Conservation (phyloP, 2,113 vertebrate species). For the Pseudorasbora parva region DNA sequence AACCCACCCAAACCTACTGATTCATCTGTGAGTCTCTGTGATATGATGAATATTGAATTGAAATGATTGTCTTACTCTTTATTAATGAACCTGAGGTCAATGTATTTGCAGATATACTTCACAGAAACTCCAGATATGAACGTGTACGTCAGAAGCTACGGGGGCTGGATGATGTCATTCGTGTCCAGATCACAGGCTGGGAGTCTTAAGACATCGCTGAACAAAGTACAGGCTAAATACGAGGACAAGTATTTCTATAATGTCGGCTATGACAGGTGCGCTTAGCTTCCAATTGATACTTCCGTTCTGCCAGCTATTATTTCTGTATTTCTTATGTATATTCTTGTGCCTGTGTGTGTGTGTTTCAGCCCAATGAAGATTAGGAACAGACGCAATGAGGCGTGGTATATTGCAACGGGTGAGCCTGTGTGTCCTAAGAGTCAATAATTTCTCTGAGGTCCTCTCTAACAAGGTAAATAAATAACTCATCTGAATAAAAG, state of each 20-base stretch:
- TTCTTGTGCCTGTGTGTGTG: slow-evolving; percentile 51
- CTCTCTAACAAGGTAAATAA: not conserved
- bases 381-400: slow-evolving; percentile 73
- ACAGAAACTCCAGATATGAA: slow-evolving; percentile 53
- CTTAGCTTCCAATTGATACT: not conserved
- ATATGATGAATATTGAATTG: not conserved
- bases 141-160: slow-evolving; percentile 65
- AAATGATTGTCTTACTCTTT: no score
- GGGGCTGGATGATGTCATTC: slow-evolving; percentile 60
- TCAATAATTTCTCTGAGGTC: not conserved
- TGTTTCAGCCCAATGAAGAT: slow-evolving; percentile 71
- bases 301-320: not conserved
- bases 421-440: slow-evolving; percentile 59
- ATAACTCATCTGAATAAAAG: not conserved
- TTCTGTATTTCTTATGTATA: not conserved
- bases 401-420: slow-evolving; percentile 67
- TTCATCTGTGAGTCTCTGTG: slow-evolving; percentile 50
- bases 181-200: not conserved
- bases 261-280: slow-evolving; percentile 76
- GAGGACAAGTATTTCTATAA: slow-evolving; percentile 54
- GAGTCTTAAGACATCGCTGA: slow-evolving; percentile 54
- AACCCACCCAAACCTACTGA: slow-evolving; percentile 67
- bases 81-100: not conserved
- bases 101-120: slow-evolving; percentile 69
- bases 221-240: slow-evolving; percentile 59